phyloP scores from a whole-genome alignment of 2,888 invertebrate species.

The Chironomus riparius region DNA sequence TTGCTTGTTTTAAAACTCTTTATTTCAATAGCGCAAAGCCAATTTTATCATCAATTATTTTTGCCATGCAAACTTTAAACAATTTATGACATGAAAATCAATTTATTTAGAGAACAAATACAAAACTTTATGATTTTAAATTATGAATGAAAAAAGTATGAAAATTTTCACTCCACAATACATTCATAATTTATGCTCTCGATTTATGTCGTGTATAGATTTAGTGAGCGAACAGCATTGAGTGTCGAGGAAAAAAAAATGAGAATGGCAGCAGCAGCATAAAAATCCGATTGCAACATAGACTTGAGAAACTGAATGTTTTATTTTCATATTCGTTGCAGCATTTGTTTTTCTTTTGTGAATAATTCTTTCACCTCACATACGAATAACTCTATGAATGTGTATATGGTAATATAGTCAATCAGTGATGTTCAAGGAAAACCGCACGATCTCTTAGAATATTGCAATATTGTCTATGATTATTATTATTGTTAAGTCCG shows the following conservation, averaged over 20 bases:
- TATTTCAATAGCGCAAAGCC: too few relatives aligned
- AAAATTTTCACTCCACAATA: too few relatives aligned
- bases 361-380: not conserved
- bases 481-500: not conserved
- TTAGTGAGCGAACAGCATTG: too few relatives aligned
- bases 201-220: not conserved
- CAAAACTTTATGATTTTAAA: too few relatives aligned
- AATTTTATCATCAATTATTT: too few relatives aligned
- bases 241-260: not conserved
- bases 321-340: too few relatives aligned
- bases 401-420: not conserved
- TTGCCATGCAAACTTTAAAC: too few relatives aligned
- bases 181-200: not conserved
- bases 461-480: not conserved
- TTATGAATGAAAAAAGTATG: too few relatives aligned
- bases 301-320: not conserved
- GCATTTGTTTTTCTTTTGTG: not conserved
- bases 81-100: too few relatives aligned
- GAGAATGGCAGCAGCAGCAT: not conserved
- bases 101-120: too few relatives aligned
- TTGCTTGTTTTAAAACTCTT: too few relatives aligned
- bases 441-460: not conserved
- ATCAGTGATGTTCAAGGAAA: not conserved
- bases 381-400: not conserved
- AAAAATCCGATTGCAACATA: not conserved